Base-by-base conservation (phyloP, 2,888 invertebrate species). In the Oscheius sp. region DNA sequence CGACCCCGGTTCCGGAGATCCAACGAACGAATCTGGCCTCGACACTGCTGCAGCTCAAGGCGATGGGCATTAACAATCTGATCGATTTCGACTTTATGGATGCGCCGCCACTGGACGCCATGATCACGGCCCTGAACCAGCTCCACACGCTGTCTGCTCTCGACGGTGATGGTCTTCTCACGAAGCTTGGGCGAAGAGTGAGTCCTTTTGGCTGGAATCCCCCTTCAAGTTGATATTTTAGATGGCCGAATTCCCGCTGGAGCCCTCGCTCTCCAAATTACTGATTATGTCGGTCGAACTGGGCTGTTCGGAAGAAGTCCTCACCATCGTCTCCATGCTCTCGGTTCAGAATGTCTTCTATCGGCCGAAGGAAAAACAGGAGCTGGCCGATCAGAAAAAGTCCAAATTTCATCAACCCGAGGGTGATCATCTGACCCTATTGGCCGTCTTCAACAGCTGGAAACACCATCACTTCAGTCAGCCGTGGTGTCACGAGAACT, bases 51-150 rank as follows among this genome's bases (percentile, higher is more conserved):
- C 96, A 97, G 86, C 91, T 99, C 50, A 99, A 99, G 42, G 97
- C 98, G 0, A 98, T 99, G 98, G 99, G 99, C 37, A 99, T 99
- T 86, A 98, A 99, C 90, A 98, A 99, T 91, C 91, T 99, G 71
- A 91, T 99, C 33, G 95, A 96, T 89, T 99, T 99, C 90, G 98
- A 99, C 91, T 99, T 99, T 91, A 99, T 99, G 99, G 99, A 99
- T 90, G 95, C 98, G 0, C 99, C 99, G 35, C 97, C 99, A 0
- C 80, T 87, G 4, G 89, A 90, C 91, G 95, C 96, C 0, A 92
- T 99, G 82, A 95, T 99, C 76, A 96, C 96, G 93, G 99, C 99
- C 21, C 91, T 99, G 84, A 97, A 98, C 88, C 96, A 96, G 85
- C 91, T 99, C 79, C 97, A 99, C 90, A 97, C 96, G 4, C 92